Evolutionary conservation across 2,888 invertebrate genomes (phyloP).

Genomic region (Tachystola acroxantha): DNA sequence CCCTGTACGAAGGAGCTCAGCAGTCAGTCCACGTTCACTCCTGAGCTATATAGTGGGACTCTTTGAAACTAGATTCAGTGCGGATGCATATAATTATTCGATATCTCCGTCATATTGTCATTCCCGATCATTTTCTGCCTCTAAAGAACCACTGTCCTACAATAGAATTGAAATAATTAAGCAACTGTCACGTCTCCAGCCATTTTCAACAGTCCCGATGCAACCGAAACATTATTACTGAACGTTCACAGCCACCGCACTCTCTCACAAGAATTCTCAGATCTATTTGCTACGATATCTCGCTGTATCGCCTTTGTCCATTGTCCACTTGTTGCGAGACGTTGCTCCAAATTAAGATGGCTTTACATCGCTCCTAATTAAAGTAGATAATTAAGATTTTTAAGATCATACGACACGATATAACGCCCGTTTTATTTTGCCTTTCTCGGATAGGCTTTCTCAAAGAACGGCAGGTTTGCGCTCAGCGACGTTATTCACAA

Average conservation of each 20-base stretch:
- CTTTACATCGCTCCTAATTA: conserved; percentile 15
- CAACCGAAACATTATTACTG: conserved; percentile 18
- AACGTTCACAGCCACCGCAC: conserved; percentile 29
- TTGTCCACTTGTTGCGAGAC: conserved; percentile 7
- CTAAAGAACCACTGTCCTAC: too few relatives aligned
- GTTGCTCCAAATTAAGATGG: conserved; percentile 2
- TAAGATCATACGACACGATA: conserved; percentile 18
- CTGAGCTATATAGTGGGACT: too few relatives aligned
- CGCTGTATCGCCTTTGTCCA: conserved; percentile 6
- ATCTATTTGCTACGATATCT: conserved; percentile 9
- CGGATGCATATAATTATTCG: too few relatives aligned
- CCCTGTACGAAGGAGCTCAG: too few relatives aligned
- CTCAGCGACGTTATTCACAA: too few relatives aligned
- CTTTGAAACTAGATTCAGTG: too few relatives aligned
- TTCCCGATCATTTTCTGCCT: too few relatives aligned
- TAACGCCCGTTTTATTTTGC: conserved; percentile 10
- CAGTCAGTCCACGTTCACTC: too few relatives aligned
- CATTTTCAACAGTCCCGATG: not conserved
- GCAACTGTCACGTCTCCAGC: too few relatives aligned
- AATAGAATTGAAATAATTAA: too few relatives aligned
- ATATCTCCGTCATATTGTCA: too few relatives aligned
- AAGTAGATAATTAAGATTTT: conserved; percentile 15
- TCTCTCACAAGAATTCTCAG: conserved; percentile 10
- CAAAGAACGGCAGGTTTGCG: too few relatives aligned
- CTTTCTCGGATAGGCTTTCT: conserved; percentile 16